Percentiles rank a stretch among this genome's conserved stretches.
Evolutionary conservation across 2,113 vertebrate species (phyloP).

Genomic region (Acanthisitta chloris): DNA sequence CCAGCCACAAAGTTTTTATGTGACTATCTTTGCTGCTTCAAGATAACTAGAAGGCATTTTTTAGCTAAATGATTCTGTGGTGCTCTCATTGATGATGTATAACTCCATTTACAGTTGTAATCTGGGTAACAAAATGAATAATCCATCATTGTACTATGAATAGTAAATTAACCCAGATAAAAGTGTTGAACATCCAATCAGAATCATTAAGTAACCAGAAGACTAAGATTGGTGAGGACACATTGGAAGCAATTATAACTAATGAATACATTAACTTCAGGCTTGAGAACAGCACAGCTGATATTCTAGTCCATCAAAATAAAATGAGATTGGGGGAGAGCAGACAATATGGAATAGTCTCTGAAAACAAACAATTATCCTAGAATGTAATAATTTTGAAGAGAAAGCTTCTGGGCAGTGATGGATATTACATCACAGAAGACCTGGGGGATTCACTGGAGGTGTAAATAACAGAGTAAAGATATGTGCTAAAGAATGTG

Average conservation of each 20-base stretch:
- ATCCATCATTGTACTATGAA: slow-evolving; percentile 80
- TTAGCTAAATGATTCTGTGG: slow-evolving; percentile 49
- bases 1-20: slow-evolving; percentile 8
- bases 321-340: slow-evolving; percentile 48
- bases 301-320: slow-evolving; percentile 63
- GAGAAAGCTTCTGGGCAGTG: background rate
- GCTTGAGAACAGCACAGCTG: background rate
- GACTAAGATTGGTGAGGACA: slow-evolving; percentile 73
- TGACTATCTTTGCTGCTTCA: slow-evolving; percentile 19
- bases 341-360: slow-evolving; percentile 33
- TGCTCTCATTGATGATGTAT: slow-evolving; percentile 71
- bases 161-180: slow-evolving; percentile 82
- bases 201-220: slow-evolving; percentile 73
- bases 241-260: slow-evolving; percentile 74
- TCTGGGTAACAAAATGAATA: slow-evolving; percentile 78
- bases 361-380: slow-evolving; percentile 53
- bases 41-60: slow-evolving; percentile 67
- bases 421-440: background rate
- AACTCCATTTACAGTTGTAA: slow-evolving; percentile 77
- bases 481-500: background rate
- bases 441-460: background rate
- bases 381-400: slow-evolving; percentile 34
- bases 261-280: slow-evolving; percentile 77
- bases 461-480: background rate
- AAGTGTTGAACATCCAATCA: slow-evolving; percentile 78